Conservation (phyloP, 2,113 vertebrate genomes). For the Chionomys nivalis region DNA sequence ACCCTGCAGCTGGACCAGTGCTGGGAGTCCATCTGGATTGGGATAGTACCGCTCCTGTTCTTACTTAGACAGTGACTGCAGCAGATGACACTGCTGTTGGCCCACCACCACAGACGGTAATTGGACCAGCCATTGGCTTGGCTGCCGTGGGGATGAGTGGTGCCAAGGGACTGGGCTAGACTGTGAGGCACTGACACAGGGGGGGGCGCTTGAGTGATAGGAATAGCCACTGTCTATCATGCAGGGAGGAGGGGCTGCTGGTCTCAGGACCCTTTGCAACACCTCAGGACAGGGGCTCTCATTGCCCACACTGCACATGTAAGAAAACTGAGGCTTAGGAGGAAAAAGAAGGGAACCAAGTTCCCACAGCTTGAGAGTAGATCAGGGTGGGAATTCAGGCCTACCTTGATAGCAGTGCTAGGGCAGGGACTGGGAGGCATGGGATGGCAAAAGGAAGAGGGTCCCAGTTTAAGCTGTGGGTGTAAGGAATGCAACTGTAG, state of each 20-base stretch:
- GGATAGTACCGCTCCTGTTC: slow-evolving; percentile 9
- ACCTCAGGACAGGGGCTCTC: neutral
- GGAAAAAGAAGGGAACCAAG: neutral
- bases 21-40: slow-evolving; percentile 25
- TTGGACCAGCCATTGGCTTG: neutral
- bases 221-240: neutral
- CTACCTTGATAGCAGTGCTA: neutral
- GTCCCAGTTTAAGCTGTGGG: neutral
- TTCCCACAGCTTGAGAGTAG: neutral
- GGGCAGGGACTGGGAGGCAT: neutral
- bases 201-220: fast-evolving
- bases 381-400: neutral
- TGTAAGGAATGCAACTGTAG: neutral
- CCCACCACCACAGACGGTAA: slow-evolving; percentile 6
- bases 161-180: slow-evolving; percentile 22
- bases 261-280: fast-evolving
- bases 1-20: neutral
- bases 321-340: neutral
- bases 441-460: neutral
- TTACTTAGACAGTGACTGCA: slow-evolving; percentile 14
- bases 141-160: neutral
- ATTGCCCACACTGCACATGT: neutral
- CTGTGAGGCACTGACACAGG: neutral
- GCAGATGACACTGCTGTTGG: slow-evolving; percentile 12
- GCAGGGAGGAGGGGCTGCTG: neutral